A percentile compares a stretch with the other conserved stretches of the same genome.
phyloP scores from a whole-genome alignment of 2,113 vertebrate genomes.

The Cebidichthys violaceus region DNA sequence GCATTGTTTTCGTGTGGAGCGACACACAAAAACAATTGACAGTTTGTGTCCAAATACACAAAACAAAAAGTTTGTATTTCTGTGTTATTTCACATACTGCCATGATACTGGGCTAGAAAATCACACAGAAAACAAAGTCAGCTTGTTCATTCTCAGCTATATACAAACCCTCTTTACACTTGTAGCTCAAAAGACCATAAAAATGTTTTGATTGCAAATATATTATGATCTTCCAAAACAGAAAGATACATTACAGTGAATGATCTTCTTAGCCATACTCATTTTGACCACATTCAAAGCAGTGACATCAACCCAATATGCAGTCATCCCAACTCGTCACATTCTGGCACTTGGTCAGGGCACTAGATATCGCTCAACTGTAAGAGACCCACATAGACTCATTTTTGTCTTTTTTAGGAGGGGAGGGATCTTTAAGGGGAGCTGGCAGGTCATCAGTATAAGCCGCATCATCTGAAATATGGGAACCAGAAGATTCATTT shows the following conservation, averaged over 20 bases:
- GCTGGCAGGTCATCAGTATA: no score
- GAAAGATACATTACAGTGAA: neutral
- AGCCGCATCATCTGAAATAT: no score
- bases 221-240: neutral
- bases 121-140: neutral
- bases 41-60: neutral
- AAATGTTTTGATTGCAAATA: neutral
- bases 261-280: neutral
- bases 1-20: neutral
- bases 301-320: neutral
- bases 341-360: no score
- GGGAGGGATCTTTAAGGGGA: no score
- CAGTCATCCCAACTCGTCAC: neutral
- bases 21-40: neutral
- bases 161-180: neutral
- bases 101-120: neutral
- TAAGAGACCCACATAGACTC: no score
- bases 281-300: constrained; percentile 2
- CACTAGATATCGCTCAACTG: no score
- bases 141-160: neutral
- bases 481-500: no score
- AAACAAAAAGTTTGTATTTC: neutral
- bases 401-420: no score
- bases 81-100: neutral
- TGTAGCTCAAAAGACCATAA: neutral